Evolutionary conservation across 92 coral and sea anemone genomes (phyloP).

Genomic region (Epizoanthus stellaris): DNA sequence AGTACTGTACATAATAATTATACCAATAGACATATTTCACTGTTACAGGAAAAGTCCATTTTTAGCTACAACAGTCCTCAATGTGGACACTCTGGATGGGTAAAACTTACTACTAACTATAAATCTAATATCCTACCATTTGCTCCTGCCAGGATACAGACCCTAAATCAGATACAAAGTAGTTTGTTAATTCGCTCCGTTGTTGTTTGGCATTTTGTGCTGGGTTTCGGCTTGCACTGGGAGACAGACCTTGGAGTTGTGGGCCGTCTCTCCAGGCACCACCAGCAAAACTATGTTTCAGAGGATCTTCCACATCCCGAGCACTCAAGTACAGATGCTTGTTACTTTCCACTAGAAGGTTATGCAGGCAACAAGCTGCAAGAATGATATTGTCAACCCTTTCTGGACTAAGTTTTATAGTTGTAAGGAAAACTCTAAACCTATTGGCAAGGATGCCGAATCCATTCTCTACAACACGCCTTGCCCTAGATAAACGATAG

Average conservation of each 20-base stretch:
- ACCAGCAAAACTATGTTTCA: conserved; percentile 22
- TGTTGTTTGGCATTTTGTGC: conserved; percentile 57
- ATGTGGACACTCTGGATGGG: too few species aligned
- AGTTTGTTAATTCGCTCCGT: conserved; percentile 44
- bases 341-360: conserved; percentile 54
- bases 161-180: conserved; percentile 48
- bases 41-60: too few species aligned
- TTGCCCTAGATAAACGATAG: too few species aligned
- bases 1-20: neutral
- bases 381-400: conserved; percentile 31
- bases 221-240: conserved; percentile 55
- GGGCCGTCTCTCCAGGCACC: conserved; percentile 60
- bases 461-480: too few species aligned
- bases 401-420: conserved; percentile 14
- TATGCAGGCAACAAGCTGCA: conserved; percentile 51
- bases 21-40: neutral
- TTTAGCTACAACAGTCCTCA: too few species aligned
- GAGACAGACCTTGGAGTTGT: conserved; percentile 26
- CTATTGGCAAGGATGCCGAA: conserved; percentile 4
- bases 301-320: conserved; percentile 53
- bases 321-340: conserved; percentile 54
- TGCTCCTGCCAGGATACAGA: conserved; percentile 60
- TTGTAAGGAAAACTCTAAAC: conserved; percentile 40
- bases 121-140: conserved; percentile 15
- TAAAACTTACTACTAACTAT: too few species aligned